Percentiles rank a stretch among this genome's conserved stretches.
Evolutionary conservation across 2,888 invertebrate species (phyloP).

Genomic region (Rhyacophila evoluta): DNA sequence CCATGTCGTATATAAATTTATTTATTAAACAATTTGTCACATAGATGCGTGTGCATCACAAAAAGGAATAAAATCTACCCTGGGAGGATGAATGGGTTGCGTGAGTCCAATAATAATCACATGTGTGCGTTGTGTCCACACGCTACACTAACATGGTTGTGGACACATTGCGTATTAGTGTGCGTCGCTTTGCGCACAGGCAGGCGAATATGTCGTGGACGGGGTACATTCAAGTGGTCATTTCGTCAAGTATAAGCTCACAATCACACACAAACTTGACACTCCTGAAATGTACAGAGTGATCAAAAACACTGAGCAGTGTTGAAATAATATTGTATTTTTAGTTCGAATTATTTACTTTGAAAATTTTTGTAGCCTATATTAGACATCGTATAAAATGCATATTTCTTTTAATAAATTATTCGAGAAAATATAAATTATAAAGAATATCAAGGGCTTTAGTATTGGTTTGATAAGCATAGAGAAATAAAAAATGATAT

Average conservation of each 20-base stretch:
- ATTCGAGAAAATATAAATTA: no score
- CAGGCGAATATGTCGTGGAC: slow-evolving; percentile 19
- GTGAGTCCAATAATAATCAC: slow-evolving; percentile 4
- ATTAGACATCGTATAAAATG: no score
- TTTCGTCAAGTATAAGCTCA: slow-evolving; percentile 46
- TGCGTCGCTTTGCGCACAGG: slow-evolving; percentile 29
- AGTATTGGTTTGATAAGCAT: no score
- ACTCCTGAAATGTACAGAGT: neutral
- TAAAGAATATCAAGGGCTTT: no score
- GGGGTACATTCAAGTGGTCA: slow-evolving; percentile 48
- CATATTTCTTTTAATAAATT: no score
- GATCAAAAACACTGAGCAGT: neutral
- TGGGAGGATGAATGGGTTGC: slow-evolving; percentile 22
- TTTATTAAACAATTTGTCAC: no score
- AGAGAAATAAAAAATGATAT: no score
- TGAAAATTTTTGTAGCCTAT: no score
- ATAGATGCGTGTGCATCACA: neutral
- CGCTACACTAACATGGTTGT: neutral
- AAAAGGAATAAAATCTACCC: neutral
- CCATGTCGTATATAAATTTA: no score
- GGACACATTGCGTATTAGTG: slow-evolving; percentile 6
- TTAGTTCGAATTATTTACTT: no score
- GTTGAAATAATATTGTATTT: no score
- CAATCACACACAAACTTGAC: slow-evolving; percentile 26
- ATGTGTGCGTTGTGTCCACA: neutral